Conservation (phyloP, 2,113 vertebrate genomes). For the Neolamprologus brichardi region DNA sequence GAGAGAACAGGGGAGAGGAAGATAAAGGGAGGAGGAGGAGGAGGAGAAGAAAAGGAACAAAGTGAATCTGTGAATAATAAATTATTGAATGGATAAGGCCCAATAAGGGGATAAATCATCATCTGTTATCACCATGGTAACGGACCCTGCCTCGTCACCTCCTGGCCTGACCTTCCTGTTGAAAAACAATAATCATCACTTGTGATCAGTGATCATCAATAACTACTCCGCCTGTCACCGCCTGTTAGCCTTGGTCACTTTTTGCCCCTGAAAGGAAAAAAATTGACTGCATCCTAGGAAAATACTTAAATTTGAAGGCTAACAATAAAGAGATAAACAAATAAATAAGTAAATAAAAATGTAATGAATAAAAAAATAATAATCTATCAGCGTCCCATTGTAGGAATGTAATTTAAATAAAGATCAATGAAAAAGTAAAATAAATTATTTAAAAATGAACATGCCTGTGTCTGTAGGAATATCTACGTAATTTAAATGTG, state of each 20-base stretch:
- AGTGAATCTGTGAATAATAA: slow-evolving; percentile 46
- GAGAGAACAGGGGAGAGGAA: background rate
- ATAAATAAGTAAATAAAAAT: background rate
- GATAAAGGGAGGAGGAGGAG: background rate
- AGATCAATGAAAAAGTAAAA: background rate
- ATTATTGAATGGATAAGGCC: slow-evolving; percentile 39
- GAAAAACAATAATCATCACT: slow-evolving; percentile 1
- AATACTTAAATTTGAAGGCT: background rate
- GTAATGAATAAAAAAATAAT: background rate
- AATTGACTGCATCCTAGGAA: background rate
- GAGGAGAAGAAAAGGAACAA: slow-evolving; percentile 19
- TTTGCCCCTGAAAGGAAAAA: background rate
- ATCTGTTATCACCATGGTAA: slow-evolving; percentile 36
- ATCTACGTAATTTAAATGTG: background rate
- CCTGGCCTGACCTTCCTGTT: slow-evolving; percentile 44
- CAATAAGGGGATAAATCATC: slow-evolving; percentile 43
- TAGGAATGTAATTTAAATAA: background rate
- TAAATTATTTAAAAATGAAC: background rate
- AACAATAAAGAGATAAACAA: background rate
- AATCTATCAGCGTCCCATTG: background rate
- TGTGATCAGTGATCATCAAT: slow-evolving; percentile 37
- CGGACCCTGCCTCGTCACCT: slow-evolving; percentile 18
- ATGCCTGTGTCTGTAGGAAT: background rate
- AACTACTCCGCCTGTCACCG: background rate
- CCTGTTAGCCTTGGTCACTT: background rate